Base-by-base conservation (phyloP, 2,888 invertebrate species). In the Folsomia candida region DNA sequence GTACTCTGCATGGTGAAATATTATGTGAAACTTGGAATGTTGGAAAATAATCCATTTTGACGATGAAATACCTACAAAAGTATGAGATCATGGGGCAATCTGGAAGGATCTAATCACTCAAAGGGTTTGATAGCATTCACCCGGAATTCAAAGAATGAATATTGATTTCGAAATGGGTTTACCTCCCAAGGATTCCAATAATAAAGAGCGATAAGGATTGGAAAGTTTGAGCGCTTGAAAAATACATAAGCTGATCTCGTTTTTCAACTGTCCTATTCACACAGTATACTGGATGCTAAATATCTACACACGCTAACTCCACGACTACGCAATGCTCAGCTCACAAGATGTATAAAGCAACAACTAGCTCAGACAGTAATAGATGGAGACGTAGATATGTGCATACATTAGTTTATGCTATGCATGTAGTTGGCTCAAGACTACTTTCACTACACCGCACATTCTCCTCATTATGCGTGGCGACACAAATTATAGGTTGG, bases 131-230 rank as follows among this genome's bases (percentile, higher is more conserved):
- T 24, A 51, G 51, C 63, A 47, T 64, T 64, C 63, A 64, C 63
- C 51, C 63, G 63, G 29, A 20, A 64, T 51, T 3, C 27, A 14
- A 22, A 22, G 57, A 26, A 59, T 59, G 20, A 59, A 6, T 57
- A 59, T 59, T 26, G 59, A 59, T 59, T 59, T 24, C 59, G 2
- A 59, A 2, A 59, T 9, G 54, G 54, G 24, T 59, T 59, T 24
- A 59, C 59, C 59, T 25, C 59, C 25, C 59, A 37, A 59, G 59
- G 59, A 59, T 59, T 59, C 59, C 59, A 59, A 59, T 62, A 62
- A 62, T 62, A 22, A 62, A 62, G 28, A 62, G 6, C 2, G 59
- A 25, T 18, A 6, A 62, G n/a, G 57, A 57, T 37, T 14, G 14
- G 37, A 4, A 37, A 9, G 37, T 9, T 37, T 37, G 37, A 14